Base-by-base conservation (phyloP, 2,888 invertebrate genomes). In the Hydrotaea cyrtoneurina region DNA sequence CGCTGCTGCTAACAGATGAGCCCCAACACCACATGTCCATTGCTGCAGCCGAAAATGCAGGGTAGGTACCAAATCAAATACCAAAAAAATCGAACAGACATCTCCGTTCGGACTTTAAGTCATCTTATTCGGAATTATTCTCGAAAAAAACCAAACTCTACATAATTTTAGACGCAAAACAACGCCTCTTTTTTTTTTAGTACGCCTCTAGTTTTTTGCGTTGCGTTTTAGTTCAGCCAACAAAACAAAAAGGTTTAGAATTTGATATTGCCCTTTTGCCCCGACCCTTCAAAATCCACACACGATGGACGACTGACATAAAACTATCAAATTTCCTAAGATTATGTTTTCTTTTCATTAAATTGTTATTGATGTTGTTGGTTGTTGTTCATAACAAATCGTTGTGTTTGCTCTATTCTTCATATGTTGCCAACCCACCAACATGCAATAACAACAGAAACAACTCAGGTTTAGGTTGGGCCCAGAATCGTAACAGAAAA, bases 11-110 rank as follows among this genome's bases (percentile, higher is more conserved):
- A 90, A 92, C 92, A 91, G 92, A 92, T 92, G 92, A 92, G 91
- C 91, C 92, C 90, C 92, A 93, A 90, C 91, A 92, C 90, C 92
- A 92, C 90, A 93, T 92, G 92, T 92, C 93, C 92, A 93, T 92
- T 92, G 92, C 90, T 92, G 93, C 93, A 90, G 91, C 92, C 89
- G 92, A 92, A 92, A 92, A 92, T 93, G 92, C 92, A 91, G 92
- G 92, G 92, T 92, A 89, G 91, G 93, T 90, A 62, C 21, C 10
- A 19, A n/a, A n/a, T 3, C 2, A 50, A 15, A 50, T 50, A 2
- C 15, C 13, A 55, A 53, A 53, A 17, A 7, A 55, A 21, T 21
- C 7, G 7, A 39, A 39, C 4, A 39, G 7, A 39, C 53, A 2
- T 53, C 53, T 13, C 5, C 15, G 2, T 53, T 31, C 7, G 3